phyloP scores from a whole-genome alignment of 2,888 invertebrate species.

The Parnassius smintheus region DNA sequence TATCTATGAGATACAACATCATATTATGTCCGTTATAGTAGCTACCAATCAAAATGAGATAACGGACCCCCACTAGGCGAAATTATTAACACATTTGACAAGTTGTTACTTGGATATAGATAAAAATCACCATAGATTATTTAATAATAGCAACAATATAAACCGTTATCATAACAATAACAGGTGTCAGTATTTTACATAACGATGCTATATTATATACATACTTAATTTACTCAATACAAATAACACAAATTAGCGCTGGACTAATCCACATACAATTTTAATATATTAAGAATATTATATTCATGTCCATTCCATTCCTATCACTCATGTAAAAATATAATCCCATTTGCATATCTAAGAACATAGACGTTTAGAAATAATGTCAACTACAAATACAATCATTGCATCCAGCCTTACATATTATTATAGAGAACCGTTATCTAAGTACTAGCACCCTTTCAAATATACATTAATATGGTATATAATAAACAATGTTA shows the following conservation, averaged over 20 bases:
- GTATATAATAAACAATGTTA: conserved; percentile 26
- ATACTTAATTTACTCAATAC: conserved; percentile 39
- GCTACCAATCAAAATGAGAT: conserved; percentile 56
- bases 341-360: conserved; percentile 9
- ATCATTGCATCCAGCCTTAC: conserved; percentile 47
- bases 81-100: conserved; percentile 63
- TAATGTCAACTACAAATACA: conserved; percentile 35
- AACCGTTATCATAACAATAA: conserved; percentile 38
- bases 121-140: conserved; percentile 50
- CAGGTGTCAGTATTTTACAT: conserved; percentile 41
- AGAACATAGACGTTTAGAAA: conserved; percentile 14
- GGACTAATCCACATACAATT: background rate
- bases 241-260: conserved; percentile 13
- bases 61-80: conserved; percentile 48
- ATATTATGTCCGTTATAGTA: conserved; percentile 54
- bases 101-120: conserved; percentile 61
- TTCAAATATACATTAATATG: conserved; percentile 61
- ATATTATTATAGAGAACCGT: conserved; percentile 34
- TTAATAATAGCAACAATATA: conserved; percentile 53
- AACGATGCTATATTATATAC: conserved; percentile 40
- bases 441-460: conserved; percentile 72
- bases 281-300: conserved; percentile 4
- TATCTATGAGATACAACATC: conserved; percentile 56
- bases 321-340: background rate
- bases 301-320: too few species aligned